A percentile compares a stretch with the other conserved stretches of the same genome.
Evolutionary conservation across 2,888 invertebrate genomes (phyloP).

Genomic region (Metacarcinus magister): DNA sequence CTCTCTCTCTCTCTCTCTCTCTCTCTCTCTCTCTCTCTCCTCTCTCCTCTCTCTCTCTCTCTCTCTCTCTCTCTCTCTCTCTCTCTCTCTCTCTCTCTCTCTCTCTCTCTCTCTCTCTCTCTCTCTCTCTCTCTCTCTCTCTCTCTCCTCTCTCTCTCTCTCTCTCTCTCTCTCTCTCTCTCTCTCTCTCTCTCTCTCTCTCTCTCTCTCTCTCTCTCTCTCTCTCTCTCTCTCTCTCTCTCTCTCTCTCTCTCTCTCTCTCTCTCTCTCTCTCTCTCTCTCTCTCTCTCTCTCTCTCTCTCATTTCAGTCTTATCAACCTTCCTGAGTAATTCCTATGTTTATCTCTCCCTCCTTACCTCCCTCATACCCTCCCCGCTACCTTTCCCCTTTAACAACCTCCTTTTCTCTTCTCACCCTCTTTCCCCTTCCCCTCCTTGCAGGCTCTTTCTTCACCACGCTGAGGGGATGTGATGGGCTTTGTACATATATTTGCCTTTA

Average conservation of each 20-base stretch:
- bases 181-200: conserved; percentile 1
- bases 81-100: no score
- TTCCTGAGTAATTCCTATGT: not conserved
- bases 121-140: no score
- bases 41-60: no score
- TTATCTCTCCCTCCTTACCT: not conserved
- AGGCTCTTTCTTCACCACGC: not conserved
- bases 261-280: not conserved
- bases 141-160: conserved; percentile 20
- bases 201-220: not conserved
- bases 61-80: no score
- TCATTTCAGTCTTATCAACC: not conserved
- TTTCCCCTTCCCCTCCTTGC: not conserved
- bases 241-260: not conserved
- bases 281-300: not conserved
- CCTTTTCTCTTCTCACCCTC: not conserved
- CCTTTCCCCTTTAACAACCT: not conserved
- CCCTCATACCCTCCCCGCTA: not conserved
- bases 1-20: not conserved
- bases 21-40: not conserved
- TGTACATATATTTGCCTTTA: not conserved
- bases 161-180: conserved; percentile 53
- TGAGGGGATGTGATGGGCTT: not conserved
- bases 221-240: not conserved
- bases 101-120: no score